Evolutionary conservation across 2,113 vertebrate species (phyloP), one percentile per base, ranked within the genome.

Genomic region (Psilopogon haemacephalus): DNA sequence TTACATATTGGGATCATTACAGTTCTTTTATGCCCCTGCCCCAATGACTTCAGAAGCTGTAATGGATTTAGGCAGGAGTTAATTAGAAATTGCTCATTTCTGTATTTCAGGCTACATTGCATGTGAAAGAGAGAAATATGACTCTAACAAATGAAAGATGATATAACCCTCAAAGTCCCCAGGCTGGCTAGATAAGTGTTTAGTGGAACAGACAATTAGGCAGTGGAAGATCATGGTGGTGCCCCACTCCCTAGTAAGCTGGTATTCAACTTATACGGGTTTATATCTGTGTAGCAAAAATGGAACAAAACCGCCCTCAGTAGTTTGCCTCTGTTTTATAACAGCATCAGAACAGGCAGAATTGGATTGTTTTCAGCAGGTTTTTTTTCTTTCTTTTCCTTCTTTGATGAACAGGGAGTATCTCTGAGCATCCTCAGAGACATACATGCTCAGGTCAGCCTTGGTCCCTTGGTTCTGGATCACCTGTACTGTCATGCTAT

Each of bases 31-130:
- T 85, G 59, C 85, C 64, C 48, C n/a, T 24, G 55, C 79, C 74
- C 85, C 56, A 15, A 13, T 13, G 56, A 71, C 67, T 95, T 86
- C 52, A 82, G 65, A 73, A 60, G 33, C 63, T 58, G 24, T 40
- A 89, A 88, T 37, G 37, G 76, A 92, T 60, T 89, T 85, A 93
- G 74, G 87, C 7, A 12, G 81, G 70, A 78, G 48, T 83, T 83
- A 81, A 81, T 76, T 93, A 79, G 78, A 89, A 88, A 64, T 4
- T 64, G 54, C 65, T 87, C 60, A 90, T 59, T 60, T 30, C 78
- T 69, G 16, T 38, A 55, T 89, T 91, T 85, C 90, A 91, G 90
- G 37, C 78, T 50, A 21, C 24, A 42, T 64, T 91, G 81, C 75
- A 73, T 0, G 18, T 86, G 79, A 58, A 93, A 58, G 30, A 52